Base-by-base conservation (phyloP, 2,113 vertebrate species). In the Pao palembangensis region DNA sequence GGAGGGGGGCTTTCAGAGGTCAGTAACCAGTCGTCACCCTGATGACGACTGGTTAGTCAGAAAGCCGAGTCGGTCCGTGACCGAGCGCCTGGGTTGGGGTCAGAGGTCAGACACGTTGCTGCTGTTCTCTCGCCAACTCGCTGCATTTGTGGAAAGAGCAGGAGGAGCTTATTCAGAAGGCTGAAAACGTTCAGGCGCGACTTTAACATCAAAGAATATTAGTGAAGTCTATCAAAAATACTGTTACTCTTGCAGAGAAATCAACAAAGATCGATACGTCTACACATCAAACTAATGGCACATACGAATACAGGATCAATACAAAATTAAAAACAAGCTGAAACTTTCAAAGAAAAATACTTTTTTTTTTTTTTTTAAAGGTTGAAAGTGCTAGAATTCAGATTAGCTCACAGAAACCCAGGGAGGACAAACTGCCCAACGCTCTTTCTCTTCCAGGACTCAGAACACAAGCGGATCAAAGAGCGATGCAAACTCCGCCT, bases 301-400 rank as follows among this genome's bases (percentile, higher is more conserved):
- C 90, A 80, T 89, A 90, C 87, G 90, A 80, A 59, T 83, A 91
- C 88, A 91, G 66, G 79, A 88, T 90, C 89, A 90, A 88, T 90
- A 92, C 88, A 92, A 85, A 85, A 85, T 84, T 83, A 78, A 88
- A 86, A 88, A 86, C 85, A 90, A 88, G 88, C 85, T 90, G 89
- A 91, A n/a, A 85, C 14, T 70, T 80, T 85, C 82, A 61, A 85
- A 85, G 59, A 79, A 84, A 87, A 88, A 88, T 90, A 91, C 78
- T 90, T 81, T 87, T n/a, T n/a, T n/a, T n/a, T n/a, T n/a, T n/a
- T n/a, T n/a, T 88, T 88, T 80, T 66, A 72, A 88, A 89, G 87
- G 84, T 92, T 92, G 90, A 93, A 93, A 93, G 92, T 93, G 92
- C 92, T 92, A 92, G 87, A 89, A 91, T 90, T 91, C 88, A 90